A percentile compares a stretch with the other conserved stretches of the same genome.
Conservation (phyloP, 92 coral and sea anemone genomes). For the Umimayanthus kanabou region DNA sequence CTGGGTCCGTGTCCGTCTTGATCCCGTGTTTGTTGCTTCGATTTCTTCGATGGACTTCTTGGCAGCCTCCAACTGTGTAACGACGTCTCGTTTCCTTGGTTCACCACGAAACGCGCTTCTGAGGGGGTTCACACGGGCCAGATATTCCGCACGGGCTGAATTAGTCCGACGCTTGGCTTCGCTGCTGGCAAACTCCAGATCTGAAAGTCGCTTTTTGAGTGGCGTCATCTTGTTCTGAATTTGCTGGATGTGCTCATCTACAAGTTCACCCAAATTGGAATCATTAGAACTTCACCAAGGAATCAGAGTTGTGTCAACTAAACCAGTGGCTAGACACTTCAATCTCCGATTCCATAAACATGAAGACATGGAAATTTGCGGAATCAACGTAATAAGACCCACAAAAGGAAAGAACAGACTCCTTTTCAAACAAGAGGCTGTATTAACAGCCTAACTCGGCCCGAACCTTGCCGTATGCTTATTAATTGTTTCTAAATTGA, state of each 20-base stretch:
- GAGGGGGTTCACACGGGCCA: conserved; percentile 59
- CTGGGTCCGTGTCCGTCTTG: conserved; percentile 51
- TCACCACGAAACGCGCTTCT: conserved; percentile 69
- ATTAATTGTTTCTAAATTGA: no score
- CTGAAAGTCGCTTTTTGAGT: conserved; percentile 58
- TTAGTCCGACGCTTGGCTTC: conserved; percentile 56
- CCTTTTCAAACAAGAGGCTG: no score
- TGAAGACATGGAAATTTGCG: no score
- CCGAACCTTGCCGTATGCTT: no score
- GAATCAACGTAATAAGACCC: no score
- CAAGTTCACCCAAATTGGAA: background rate
- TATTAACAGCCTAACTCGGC: no score
- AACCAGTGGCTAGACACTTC: no score
- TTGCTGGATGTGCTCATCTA: conserved; percentile 85
- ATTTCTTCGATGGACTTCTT: conserved; percentile 34
- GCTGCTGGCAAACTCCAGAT: conserved; percentile 40
- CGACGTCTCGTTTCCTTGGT: conserved; percentile 69
- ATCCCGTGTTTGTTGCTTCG: conserved; percentile 25
- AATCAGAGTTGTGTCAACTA: no score
- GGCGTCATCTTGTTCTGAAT: conserved; percentile 75
- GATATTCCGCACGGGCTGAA: conserved; percentile 44
- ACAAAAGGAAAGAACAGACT: no score
- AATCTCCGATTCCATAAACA: no score
- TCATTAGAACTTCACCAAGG: background rate
- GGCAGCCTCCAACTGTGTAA: conserved; percentile 30